Base-by-base conservation (phyloP, 2,888 invertebrate genomes). In the Mantis religiosa region DNA sequence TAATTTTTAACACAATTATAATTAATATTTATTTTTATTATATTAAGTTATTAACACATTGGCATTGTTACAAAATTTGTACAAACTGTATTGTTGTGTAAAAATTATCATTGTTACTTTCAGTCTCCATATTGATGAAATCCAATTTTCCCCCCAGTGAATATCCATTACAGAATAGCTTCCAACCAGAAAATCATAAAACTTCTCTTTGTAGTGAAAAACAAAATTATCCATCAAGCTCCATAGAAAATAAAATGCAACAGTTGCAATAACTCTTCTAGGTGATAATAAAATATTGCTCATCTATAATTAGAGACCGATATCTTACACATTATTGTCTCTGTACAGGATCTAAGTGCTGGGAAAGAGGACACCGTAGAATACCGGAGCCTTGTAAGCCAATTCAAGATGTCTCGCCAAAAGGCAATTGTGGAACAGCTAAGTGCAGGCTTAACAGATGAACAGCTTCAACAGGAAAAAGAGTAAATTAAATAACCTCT, bases 401-500 rank as follows among this genome's bases (percentile, higher is more conserved):
- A 87, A 30, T 71, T 89, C 81, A 90, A 89, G 84, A 82, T 87
- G 54, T 88, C 88, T 8, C 83, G 90, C 20, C 90, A 90, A 20
- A 86, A 90, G 87, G 90, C 86, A 28, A 90, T 90, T n/a, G 88
- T 91, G 14, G 89, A 91, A 30, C 87, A 92, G 89, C 82, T 92
- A 12, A 90, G 91, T 47, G 91, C 91, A 14, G 91, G 91, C 84
- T 90, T 92, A 90, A 91, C 92, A 20, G 91, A 91, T 87, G 91
- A 92, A 87, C 92, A 92, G 88, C 89, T 91, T 28, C 89, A 91
- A 83, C 91, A 92, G 89, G 92, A 92, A 90, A 92, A 90, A 90
- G 91, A 91, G 92, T 92, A 90, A 91, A 91, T 87, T 88, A n/a
- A 86, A 47, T n/a, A n/a, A n/a, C 25, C 28, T 71, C 47, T 83